Evolutionary conservation across 1,140 invertebrate genomes (phyloP).

Genomic region (Theocolax elegans): DNA sequence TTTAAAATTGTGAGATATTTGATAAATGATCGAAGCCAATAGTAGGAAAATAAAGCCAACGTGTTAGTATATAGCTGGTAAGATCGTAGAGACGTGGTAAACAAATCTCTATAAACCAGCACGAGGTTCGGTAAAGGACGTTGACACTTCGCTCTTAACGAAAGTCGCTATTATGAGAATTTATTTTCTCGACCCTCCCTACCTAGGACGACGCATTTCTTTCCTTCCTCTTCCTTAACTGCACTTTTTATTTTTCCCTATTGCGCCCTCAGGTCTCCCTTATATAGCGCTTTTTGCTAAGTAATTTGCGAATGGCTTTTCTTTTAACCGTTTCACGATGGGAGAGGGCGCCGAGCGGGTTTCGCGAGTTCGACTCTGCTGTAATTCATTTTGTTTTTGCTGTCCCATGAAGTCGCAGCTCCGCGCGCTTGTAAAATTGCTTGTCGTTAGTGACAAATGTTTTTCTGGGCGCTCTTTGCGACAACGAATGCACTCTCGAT

Average conservation of each 20-base stretch:
- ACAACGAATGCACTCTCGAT: conserved; percentile 2
- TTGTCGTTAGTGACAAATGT: conserved; percentile 35
- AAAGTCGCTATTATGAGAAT: conserved; percentile 31
- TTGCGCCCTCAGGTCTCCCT: neutral
- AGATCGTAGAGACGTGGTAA: too few species aligned
- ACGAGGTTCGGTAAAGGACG: neutral
- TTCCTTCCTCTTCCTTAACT: conserved; percentile 9
- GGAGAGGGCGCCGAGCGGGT: neutral
- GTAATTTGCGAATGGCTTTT: conserved; percentile 42
- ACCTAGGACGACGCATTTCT: neutral
- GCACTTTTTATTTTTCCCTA: conserved; percentile 32
- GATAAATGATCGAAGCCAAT: too few species aligned
- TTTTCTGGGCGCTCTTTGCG: conserved; percentile 13
- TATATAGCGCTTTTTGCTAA: conserved; percentile 13
- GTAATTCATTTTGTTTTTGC: conserved; percentile 42
- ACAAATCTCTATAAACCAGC: neutral
- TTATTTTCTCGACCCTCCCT: conserved; percentile 20
- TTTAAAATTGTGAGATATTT: too few species aligned
- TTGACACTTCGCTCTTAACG: conserved; percentile 5
- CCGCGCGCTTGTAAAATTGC: conserved; percentile 32
- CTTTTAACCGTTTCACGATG: conserved; percentile 17
- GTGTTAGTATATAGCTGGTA: too few species aligned
- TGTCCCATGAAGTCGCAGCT: neutral
- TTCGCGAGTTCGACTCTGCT: conserved; percentile 20
- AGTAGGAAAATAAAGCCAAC: too few species aligned